Evolutionary conservation across 2,888 invertebrate species (phyloP).

Genomic region (Andrena hattorfiana): DNA sequence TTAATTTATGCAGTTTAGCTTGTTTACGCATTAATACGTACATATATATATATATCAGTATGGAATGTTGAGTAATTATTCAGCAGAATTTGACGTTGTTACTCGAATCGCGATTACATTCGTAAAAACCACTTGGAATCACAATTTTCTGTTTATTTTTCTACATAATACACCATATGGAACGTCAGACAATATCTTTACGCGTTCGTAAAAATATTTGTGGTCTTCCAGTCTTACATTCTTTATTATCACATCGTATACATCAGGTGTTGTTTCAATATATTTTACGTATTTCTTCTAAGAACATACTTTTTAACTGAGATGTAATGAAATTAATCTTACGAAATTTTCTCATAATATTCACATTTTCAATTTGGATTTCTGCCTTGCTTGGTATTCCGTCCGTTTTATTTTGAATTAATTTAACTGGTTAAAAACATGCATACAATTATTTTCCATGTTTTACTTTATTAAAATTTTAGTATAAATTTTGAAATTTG

Average conservation of each 20-base stretch:
- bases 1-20: neutral
- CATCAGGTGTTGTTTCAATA: neutral
- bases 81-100: neutral
- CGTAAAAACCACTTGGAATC: neutral
- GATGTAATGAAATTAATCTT: neutral
- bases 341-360: neutral
- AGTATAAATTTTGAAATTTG: no score
- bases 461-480: no score
- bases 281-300: neutral
- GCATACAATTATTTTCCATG: no score
- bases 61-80: neutral
- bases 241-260: neutral
- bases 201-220: neutral
- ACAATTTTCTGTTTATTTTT: neutral
- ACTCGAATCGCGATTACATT: neutral
- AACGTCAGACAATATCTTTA: neutral
- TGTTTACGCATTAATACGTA: neutral
- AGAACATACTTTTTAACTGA: neutral
- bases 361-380: neutral
- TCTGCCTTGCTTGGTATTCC: neutral
- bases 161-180: conserved; percentile 36
- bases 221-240: neutral
- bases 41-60: no score
- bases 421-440: no score
- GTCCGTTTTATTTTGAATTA: no score